Conservation (phyloP, 2,113 vertebrate genomes). For the Shinisaurus crocodilurus region DNA sequence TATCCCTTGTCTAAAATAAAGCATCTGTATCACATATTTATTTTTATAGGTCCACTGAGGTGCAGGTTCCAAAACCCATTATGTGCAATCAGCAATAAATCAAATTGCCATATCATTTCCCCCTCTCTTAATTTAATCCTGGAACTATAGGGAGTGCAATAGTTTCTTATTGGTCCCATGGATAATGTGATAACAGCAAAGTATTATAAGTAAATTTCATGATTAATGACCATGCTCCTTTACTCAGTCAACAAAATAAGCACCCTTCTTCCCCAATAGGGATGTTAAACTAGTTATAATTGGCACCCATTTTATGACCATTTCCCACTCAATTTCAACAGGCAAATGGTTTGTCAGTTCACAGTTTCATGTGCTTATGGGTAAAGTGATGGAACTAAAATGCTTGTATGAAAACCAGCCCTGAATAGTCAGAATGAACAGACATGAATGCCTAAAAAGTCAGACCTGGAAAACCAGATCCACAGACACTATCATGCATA, state of each 20-base stretch:
- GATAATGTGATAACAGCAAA: constrained; percentile 29
- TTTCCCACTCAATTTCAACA: constrained; percentile 20
- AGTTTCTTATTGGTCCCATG: constrained; percentile 20
- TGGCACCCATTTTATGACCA: constrained; percentile 22
- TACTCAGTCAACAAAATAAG: constrained; percentile 28
- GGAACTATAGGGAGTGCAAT: constrained; percentile 5
- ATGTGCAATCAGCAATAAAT: constrained; percentile 8
- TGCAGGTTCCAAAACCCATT: constrained; percentile 18
- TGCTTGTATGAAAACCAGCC: neutral
- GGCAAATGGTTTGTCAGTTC: constrained; percentile 11
- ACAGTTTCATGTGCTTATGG: neutral
- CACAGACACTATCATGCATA: neutral
- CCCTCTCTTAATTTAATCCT: constrained; percentile 15
- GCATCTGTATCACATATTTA: constrained; percentile 17
- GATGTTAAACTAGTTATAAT: constrained; percentile 26
- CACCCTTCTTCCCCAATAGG: neutral
- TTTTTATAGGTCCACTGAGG: constrained; percentile 22
- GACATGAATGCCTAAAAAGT: neutral
- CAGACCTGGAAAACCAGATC: neutral
- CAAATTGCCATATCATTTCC: constrained; percentile 9
- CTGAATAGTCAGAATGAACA: neutral
- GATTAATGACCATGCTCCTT: constrained; percentile 24
- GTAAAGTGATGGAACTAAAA: neutral
- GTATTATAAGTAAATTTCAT: constrained; percentile 27
- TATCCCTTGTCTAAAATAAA: constrained; percentile 6